Evolutionary conservation across 2,797 vertebrate genomes (phyloP).

Genomic region (Notamacropus eugenii): DNA sequence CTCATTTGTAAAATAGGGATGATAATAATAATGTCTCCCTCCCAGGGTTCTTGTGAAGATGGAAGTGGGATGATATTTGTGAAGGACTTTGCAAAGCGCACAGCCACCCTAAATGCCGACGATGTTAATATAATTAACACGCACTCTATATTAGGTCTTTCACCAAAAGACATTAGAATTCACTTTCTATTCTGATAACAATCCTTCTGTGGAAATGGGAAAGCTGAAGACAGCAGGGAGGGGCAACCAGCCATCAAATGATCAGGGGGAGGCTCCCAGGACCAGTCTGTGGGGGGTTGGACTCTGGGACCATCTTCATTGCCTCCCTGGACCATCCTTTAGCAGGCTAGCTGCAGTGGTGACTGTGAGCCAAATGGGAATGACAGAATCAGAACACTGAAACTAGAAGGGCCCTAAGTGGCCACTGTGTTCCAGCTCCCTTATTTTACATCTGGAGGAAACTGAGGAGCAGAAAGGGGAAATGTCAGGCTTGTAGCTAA

Average conservation of each 20-base stretch:
- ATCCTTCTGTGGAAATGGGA: background rate
- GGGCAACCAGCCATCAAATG: background rate
- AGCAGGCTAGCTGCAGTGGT: background rate
- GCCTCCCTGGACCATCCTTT: background rate
- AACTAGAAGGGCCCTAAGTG: background rate
- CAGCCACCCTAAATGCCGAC: background rate
- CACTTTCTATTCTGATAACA: background rate
- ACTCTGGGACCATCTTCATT: background rate
- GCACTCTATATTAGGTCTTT: background rate
- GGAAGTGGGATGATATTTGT: background rate
- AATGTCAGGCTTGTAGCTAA: background rate
- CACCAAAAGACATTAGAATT: background rate
- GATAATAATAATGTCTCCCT: background rate
- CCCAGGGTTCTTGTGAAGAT: background rate
- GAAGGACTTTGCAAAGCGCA: background rate
- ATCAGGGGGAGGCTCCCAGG: background rate
- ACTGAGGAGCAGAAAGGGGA: background rate
- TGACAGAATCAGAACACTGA: background rate
- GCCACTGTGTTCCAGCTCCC: fast-evolving
- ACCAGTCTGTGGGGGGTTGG: background rate
- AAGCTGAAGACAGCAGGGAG: background rate
- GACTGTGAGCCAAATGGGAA: background rate
- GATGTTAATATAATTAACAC: background rate
- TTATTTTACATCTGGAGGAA: background rate
- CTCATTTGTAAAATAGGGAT: background rate